These are phyloP conservation scores for Operophtera brumata DNA, from an alignment of 2,888 invertebrate species.

Conservation along the genomic window DNA sequence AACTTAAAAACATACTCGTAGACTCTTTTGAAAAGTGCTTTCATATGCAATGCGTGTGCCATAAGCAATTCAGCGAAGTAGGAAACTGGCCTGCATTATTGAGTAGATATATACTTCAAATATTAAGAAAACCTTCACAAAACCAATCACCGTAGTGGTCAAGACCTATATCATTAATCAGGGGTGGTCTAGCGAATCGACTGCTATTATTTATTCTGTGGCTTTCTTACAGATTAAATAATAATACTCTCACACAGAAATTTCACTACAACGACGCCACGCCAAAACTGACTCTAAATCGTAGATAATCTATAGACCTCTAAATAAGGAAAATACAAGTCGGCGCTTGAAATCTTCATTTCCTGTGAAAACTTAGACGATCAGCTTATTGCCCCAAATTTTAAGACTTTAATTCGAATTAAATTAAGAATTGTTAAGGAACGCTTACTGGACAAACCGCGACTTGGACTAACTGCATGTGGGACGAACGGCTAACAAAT, in stretches of 20 bases:
- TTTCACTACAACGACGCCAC: neutral
- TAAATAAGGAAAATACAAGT: neutral
- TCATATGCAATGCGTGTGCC: no score
- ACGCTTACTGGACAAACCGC: no score
- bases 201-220: constrained; percentile 14
- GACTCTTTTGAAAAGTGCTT: no score
- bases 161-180: constrained; percentile 66
- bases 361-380: neutral
- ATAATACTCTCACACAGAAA: neutral
- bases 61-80: constrained; percentile 24
- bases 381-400: no score
- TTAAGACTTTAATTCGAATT: no score
- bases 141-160: constrained; percentile 52
- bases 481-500: no score
- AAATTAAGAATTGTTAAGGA: no score
- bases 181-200: constrained; percentile 38
- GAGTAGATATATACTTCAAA: constrained; percentile 3
- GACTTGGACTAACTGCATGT: no score
- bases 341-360: neutral
- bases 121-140: constrained; percentile 24
- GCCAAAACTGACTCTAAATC: neutral
- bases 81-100: constrained; percentile 6
- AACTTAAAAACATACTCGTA: no score
- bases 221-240: neutral
- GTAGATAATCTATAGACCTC: neutral